These are phyloP conservation scores for Petrolisthes manimaculis DNA, from an alignment of 2,888 invertebrate genomes.

Conservation along the genomic window DNA sequence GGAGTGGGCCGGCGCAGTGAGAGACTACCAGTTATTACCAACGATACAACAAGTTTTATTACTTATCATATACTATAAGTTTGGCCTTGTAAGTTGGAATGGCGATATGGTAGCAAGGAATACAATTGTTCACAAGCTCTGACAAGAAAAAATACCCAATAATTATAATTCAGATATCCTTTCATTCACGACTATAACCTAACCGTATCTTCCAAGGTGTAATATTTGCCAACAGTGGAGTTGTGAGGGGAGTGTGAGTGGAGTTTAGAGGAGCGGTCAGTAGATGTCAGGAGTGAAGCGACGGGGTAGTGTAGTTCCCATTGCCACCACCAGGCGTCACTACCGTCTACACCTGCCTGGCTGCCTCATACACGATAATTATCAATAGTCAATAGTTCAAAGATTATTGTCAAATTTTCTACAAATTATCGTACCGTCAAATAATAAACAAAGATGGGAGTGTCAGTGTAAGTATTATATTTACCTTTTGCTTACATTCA, in stretches of 20 bases:
- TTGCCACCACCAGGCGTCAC: conserved; percentile 15
- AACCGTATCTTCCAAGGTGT: not conserved
- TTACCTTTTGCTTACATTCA: not conserved
- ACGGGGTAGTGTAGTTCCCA: not conserved
- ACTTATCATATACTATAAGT: not conserved
- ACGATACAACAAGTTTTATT: conserved; percentile 14
- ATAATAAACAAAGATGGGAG: conserved; percentile 48
- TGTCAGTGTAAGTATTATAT: conserved; percentile 47
- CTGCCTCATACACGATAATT: conserved; percentile 15
- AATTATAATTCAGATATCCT: too few relatives aligned
- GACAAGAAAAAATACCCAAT: too few relatives aligned
- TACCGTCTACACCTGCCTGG: not conserved
- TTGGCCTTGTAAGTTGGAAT: not conserved
- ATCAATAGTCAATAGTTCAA: not conserved
- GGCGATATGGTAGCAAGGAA: too few relatives aligned
- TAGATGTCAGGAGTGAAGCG: conserved; percentile 33
- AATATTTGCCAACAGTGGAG: conserved; percentile 27
- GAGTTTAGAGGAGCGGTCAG: not conserved
- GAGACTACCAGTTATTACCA: conserved; percentile 38
- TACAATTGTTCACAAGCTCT: too few relatives aligned
- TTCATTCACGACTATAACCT: too few relatives aligned
- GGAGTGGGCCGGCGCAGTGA: conserved; percentile 59
- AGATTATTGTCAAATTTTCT: not conserved
- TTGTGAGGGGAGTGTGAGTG: conserved; percentile 3
- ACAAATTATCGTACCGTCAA: not conserved